Conservation (phyloP, 2,797 vertebrate species). For the Sebastes trivittatus region DNA sequence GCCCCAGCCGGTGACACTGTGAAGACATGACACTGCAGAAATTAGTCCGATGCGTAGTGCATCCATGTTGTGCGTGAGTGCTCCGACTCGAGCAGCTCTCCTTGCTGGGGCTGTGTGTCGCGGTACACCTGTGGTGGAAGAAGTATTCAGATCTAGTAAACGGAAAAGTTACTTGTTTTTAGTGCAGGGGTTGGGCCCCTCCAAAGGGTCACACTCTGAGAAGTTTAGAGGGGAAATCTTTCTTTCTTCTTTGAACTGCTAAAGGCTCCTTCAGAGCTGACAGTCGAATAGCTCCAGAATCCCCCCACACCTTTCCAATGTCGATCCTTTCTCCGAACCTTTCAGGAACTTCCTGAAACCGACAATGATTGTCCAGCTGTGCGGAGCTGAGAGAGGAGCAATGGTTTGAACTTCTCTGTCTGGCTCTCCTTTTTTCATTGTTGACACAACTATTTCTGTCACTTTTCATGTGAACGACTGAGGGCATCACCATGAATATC, state of each 20-base stretch:
- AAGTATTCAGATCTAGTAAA: neutral
- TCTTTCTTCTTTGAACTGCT: neutral
- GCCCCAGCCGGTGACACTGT: constrained; percentile 3
- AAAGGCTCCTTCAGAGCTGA: neutral
- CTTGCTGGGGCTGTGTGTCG: neutral
- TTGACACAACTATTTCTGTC: neutral
- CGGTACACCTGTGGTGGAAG: neutral
- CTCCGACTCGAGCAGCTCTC: neutral
- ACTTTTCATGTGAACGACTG: neutral
- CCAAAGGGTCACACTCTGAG: neutral
- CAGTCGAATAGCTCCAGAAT: neutral
- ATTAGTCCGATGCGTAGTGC: constrained; percentile 10
- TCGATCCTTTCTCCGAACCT: neutral
- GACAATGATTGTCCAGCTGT: neutral
- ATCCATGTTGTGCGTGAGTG: constrained; percentile 2
- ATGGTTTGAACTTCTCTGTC: neutral
- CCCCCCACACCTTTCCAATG: neutral
- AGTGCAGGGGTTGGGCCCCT: neutral
- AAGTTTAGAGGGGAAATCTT: neutral
- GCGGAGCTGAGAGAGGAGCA: neutral
- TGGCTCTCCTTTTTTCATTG: neutral
- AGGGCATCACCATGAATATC: neutral
- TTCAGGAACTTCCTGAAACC: neutral
- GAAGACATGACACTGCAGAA: constrained; percentile 47
- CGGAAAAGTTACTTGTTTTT: neutral